phyloP scores from a whole-genome alignment of 64 coral and sea anemone genomes.

The Pocillopora verrucosa region DNA sequence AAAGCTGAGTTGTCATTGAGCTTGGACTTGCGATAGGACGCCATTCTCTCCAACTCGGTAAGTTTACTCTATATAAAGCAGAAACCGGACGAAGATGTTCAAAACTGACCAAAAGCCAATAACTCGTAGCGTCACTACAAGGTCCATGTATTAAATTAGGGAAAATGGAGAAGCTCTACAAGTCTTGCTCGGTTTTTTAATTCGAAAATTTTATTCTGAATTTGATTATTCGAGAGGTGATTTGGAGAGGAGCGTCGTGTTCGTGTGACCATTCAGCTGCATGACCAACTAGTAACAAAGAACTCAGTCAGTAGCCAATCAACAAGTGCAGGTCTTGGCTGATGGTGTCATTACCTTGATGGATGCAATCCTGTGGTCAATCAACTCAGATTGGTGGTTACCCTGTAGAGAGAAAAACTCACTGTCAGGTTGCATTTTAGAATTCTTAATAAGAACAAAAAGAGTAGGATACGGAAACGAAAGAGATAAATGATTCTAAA shows the following conservation, averaged over 20 bases:
- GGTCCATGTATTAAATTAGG: neutral
- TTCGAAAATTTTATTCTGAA: no score
- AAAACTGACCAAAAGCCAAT: neutral
- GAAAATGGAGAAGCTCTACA: neutral
- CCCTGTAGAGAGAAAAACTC: constrained; percentile 25
- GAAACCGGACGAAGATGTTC: neutral
- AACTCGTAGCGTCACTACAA: neutral
- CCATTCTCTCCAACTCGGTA: constrained; percentile 83
- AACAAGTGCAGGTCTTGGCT: neutral
- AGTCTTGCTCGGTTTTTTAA: no score
- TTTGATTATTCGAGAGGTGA: no score
- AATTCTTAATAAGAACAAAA: neutral
- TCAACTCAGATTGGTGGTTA: constrained; percentile 90
- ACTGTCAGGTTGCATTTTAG: neutral
- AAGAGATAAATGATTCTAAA: neutral
- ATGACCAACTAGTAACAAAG: no score
- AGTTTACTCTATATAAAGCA: constrained; percentile 78
- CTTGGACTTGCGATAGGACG: constrained; percentile 91
- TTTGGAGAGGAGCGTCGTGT: no score
- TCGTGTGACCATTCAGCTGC: no score
- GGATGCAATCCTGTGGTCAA: constrained; percentile 86
- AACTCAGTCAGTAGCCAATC: no score
- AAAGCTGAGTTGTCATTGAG: constrained; percentile 98
- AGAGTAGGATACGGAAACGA: neutral
- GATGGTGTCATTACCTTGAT: constrained; percentile 44